These are phyloP conservation scores for Basileuterus tristriatus DNA, from an alignment of 2,797 vertebrate species.

Conservation along the genomic window DNA sequence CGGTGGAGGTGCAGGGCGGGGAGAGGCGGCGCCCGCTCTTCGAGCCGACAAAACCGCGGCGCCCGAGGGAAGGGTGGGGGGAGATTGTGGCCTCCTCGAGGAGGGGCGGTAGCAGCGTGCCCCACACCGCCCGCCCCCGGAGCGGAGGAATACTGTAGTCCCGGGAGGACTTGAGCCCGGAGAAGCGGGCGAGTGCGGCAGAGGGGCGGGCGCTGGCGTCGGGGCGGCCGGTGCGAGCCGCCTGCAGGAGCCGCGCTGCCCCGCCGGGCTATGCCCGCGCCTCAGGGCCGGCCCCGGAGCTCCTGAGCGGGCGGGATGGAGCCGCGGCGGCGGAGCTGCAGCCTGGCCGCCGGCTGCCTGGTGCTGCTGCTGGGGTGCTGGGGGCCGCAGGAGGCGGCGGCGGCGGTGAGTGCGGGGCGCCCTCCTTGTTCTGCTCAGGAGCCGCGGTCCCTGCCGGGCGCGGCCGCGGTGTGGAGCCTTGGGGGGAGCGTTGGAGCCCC, in stretches of 20 bases:
- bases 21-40: neutral
- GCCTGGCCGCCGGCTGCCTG: neutral
- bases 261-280: neutral
- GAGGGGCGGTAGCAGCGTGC: neutral
- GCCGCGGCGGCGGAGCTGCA: neutral
- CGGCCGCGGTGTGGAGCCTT: neutral
- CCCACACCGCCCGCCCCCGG: neutral
- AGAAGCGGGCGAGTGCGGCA: neutral
- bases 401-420: neutral
- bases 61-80: neutral
- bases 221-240: neutral
- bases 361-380: neutral
- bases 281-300: neutral
- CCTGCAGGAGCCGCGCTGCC: neutral
- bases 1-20: neutral
- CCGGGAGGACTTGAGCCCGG: neutral
- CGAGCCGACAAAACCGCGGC: neutral
- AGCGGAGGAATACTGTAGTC: slow-evolving; percentile 32
- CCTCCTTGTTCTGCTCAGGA: neutral
- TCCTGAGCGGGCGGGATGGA: neutral
- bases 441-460: neutral
- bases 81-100: rapidly evolving
- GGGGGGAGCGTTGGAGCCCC: neutral
- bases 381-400: neutral
- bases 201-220: neutral